Conservation (phyloP, 2,888 invertebrate species). For the Zaprionus obscuricornis region DNA sequence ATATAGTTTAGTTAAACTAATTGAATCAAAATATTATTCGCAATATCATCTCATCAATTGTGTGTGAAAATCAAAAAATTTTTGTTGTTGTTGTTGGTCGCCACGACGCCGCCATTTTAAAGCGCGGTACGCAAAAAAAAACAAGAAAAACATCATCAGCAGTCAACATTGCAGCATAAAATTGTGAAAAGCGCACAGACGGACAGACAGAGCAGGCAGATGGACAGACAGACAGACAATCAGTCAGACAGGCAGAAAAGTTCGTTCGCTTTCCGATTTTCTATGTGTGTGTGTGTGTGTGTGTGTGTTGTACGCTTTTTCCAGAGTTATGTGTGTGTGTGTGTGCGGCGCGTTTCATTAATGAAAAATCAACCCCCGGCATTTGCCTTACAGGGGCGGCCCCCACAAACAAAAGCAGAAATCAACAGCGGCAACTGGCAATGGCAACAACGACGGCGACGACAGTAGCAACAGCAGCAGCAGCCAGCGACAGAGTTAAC, state of each 20-base stretch:
- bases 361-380: constrained; percentile 73
- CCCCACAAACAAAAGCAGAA: constrained; percentile 70
- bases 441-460: not conserved
- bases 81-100: constrained; percentile 29
- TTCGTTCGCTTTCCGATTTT: too few relatives aligned
- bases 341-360: constrained; percentile 57
- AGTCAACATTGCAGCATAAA: not conserved
- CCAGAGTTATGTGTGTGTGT: too few relatives aligned
- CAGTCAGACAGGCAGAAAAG: too few relatives aligned
- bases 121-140: constrained; percentile 41
- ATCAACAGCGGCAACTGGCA: constrained; percentile 41
- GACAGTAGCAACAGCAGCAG: constrained; percentile 12
- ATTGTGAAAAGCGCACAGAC: constrained; percentile 14
- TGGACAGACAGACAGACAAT: too few relatives aligned
- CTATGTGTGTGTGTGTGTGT: too few relatives aligned
- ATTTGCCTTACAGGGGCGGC: constrained; percentile 31
- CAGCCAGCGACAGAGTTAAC: too few relatives aligned
- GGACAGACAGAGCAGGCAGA: constrained; percentile 14
- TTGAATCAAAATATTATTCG: too few relatives aligned
- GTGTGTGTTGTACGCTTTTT: too few relatives aligned
- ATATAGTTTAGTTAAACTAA: too few relatives aligned
- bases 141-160: constrained; percentile 17
- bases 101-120: constrained; percentile 61
- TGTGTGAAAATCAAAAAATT: too few relatives aligned
- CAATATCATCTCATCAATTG: too few relatives aligned